phyloP scores from a whole-genome alignment of 2,113 vertebrate species.

The Rhinopomastus cyanomelas region DNA sequence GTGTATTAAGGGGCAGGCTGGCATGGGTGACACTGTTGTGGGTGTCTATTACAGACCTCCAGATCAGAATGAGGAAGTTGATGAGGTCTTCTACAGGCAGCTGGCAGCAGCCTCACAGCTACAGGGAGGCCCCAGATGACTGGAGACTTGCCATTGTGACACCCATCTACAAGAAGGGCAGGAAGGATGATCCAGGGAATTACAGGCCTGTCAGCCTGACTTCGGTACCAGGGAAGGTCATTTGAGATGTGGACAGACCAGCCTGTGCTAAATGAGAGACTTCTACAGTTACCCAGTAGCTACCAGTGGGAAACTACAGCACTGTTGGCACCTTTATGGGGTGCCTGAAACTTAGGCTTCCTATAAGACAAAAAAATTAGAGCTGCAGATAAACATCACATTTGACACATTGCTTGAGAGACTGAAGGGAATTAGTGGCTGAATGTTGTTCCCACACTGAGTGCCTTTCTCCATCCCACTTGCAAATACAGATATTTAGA shows the following conservation, averaged over 20 bases:
- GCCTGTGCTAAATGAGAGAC: neutral
- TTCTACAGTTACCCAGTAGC: neutral
- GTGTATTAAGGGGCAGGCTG: too few relatives aligned
- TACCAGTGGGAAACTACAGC: neutral
- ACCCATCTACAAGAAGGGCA: too few relatives aligned
- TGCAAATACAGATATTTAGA: conserved; percentile 15
- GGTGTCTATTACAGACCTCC: too few relatives aligned
- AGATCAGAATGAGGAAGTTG: too few relatives aligned
- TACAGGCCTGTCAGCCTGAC: too few relatives aligned
- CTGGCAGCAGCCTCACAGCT: too few relatives aligned
- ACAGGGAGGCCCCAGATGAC: too few relatives aligned
- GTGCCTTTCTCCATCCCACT: neutral
- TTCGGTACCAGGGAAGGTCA: too few relatives aligned
- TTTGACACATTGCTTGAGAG: neutral
- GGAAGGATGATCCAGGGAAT: too few relatives aligned
- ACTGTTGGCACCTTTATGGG: neutral
- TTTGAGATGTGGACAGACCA: neutral
- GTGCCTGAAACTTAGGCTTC: neutral
- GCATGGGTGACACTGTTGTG: too few relatives aligned
- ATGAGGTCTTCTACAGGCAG: too few relatives aligned
- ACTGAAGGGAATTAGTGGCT: neutral
- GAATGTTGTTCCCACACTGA: neutral
- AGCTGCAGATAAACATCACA: neutral
- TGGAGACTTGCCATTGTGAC: too few relatives aligned
- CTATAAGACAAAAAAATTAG: neutral